Base-by-base conservation (phyloP, 2,888 invertebrate genomes). In the Corythucha ciliata region DNA sequence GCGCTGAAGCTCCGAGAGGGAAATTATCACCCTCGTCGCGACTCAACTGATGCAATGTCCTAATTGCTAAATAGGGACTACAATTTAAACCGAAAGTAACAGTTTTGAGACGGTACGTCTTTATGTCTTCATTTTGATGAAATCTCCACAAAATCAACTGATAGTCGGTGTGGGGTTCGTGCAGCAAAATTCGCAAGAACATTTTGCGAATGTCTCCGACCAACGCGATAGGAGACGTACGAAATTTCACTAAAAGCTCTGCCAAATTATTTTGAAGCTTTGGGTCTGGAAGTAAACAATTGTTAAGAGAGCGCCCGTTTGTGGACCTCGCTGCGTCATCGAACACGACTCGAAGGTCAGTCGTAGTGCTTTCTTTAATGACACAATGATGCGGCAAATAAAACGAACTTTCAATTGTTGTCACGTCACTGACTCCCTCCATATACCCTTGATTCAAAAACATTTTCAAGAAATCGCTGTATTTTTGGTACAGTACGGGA, bases 261-360 rank as follows among this genome's bases (percentile, higher is more conserved):
- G 63, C 57, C 2, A 68, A 52, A 18, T 65, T 63, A 5, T 61
- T 58, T 46, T 68, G 65, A 1, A 67, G 44, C 1, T 56, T 59
- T 1, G 68, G 64, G 0, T 67, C 66, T 1, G 61, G 58, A 14
- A 25, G 27, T 1, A 55, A 14, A 18, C n/a, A 14, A 12, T 53
- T 52, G 16, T 55, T 57, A 6, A 53, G 27, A 16, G 39, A 39
- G 12, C 49, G 40, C 21, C 22, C 20, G 12, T 33, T 18, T 21
- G 53, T 41, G 4, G 16, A 25, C 39, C 37, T 42, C 5, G 48
- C 44, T 3, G 44, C 53, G n/a, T n/a, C n/a, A 26, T 53, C 49
- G 29, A 53, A 66, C 0, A 65, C 65, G 0, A 65, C 64, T 4
- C 64, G 42, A 0, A 64, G 16, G 32, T 63, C n/a, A n/a, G n/a